Conservation (phyloP, 2,888 invertebrate genomes). For the Cacoxenus indagator region DNA sequence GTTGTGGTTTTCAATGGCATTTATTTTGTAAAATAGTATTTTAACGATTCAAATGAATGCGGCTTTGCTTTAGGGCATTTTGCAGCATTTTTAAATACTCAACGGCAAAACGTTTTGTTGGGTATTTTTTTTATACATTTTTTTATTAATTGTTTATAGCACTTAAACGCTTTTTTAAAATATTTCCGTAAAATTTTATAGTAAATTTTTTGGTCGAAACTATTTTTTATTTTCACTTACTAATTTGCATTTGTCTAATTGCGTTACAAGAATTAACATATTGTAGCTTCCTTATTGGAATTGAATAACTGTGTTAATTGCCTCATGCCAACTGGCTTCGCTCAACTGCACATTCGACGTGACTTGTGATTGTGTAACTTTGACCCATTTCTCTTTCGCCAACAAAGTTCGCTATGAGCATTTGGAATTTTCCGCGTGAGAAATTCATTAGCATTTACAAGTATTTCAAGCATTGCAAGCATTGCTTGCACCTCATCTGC, state of each 20-base stretch:
- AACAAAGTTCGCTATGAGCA: too few species aligned
- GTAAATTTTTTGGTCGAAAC: not conserved
- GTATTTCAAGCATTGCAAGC: too few species aligned
- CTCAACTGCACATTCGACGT: not conserved
- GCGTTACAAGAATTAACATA: not conserved
- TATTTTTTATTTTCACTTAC: not conserved
- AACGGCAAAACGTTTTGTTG: not conserved
- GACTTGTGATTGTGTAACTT: too few species aligned
- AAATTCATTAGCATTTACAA: too few species aligned
- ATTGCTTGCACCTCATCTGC: too few species aligned
- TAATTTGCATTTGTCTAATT: not conserved
- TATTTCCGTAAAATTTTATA: not conserved
- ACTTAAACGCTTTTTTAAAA: not conserved
- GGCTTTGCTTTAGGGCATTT: not conserved
- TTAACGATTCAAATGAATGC: not conserved
- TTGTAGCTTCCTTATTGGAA: not conserved
- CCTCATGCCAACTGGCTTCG: not conserved
- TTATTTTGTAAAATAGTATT: constrained; percentile 8
- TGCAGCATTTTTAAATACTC: constrained; percentile 4
- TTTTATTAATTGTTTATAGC: not conserved
- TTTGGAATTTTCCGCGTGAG: too few species aligned
- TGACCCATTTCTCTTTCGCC: too few species aligned
- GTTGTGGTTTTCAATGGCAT: constrained; percentile 3
- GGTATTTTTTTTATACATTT: not conserved
- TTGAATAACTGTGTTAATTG: not conserved